A percentile compares a stretch with the other conserved stretches of the same genome.
phyloP scores from a whole-genome alignment of 2,888 invertebrate genomes.

The Myopa tessellatipennis region DNA sequence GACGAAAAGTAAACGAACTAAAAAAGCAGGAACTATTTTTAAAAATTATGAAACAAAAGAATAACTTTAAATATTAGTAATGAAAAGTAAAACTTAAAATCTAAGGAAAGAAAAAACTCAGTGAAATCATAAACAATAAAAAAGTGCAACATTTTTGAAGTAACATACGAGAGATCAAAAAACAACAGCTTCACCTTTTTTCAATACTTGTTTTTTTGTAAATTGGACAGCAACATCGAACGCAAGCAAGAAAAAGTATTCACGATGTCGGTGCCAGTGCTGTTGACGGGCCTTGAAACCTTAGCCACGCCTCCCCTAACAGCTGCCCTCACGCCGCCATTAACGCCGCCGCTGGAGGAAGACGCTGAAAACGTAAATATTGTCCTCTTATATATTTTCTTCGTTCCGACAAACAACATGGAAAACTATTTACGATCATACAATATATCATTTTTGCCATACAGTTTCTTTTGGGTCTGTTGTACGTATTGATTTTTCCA shows the following conservation, averaged over 20 bases:
- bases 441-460: no score
- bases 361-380: slow-evolving; percentile 62
- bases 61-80: not conserved
- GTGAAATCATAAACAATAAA: no score
- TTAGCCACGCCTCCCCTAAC: slow-evolving; percentile 26
- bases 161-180: not conserved
- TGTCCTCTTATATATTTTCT: not conserved
- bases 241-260: not conserved
- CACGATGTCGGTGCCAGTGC: slow-evolving; percentile 61
- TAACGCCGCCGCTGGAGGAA: slow-evolving; percentile 54
- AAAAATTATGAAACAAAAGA: no score
- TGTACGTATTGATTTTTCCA: no score
- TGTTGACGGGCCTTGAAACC: slow-evolving; percentile 56
- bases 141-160: not conserved
- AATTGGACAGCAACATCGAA: not conserved
- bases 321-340: not conserved
- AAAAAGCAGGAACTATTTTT: no score
- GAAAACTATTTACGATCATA: no score
- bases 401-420: no score
- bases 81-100: not conserved
- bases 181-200: not conserved
- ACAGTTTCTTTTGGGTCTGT: no score
- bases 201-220: not conserved
- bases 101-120: not conserved
- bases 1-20: no score